phyloP scores from a whole-genome alignment of 2,797 vertebrate genomes.

The Clarias pachynema region DNA sequence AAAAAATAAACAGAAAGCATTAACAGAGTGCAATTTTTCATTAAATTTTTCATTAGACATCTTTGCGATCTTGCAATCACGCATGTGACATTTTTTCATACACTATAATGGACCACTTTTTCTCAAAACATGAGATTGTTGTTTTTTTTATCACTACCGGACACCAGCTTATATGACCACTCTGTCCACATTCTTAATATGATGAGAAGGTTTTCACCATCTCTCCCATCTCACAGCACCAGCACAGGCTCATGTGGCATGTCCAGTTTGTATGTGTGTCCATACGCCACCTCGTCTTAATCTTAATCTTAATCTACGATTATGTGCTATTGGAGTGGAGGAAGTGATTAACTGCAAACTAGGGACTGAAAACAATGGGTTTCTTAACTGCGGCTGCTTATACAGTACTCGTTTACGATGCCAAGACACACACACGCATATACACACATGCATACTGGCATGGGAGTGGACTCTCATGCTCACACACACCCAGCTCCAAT shows the following conservation, averaged over 20 bases:
- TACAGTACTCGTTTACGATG: neutral
- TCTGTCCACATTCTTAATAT: neutral
- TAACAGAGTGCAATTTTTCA: no score
- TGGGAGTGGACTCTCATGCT: neutral
- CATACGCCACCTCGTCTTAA: constrained; percentile 11
- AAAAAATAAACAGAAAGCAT: no score
- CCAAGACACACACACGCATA: neutral
- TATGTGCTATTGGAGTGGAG: constrained; percentile 29
- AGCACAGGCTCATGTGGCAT: neutral
- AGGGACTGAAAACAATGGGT: constrained; percentile 31
- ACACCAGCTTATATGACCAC: neutral
- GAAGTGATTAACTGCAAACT: constrained; percentile 38
- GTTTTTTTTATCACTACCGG: neutral
- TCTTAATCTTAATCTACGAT: constrained; percentile 42
- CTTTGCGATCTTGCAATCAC: no score
- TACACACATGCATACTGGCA: neutral
- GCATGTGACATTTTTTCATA: no score
- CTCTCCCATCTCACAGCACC: neutral
- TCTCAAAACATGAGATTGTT: neutral
- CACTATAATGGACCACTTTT: no score
- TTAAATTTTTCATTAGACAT: no score
- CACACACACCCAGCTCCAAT: constrained; percentile 1
- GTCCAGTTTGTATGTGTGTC: neutral
- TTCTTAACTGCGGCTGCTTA: constrained; percentile 22
- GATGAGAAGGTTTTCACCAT: neutral